A percentile compares a stretch with the other conserved stretches of the same genome.
Conservation (phyloP, 2,888 invertebrate species). For the Heliconius ethilla region DNA sequence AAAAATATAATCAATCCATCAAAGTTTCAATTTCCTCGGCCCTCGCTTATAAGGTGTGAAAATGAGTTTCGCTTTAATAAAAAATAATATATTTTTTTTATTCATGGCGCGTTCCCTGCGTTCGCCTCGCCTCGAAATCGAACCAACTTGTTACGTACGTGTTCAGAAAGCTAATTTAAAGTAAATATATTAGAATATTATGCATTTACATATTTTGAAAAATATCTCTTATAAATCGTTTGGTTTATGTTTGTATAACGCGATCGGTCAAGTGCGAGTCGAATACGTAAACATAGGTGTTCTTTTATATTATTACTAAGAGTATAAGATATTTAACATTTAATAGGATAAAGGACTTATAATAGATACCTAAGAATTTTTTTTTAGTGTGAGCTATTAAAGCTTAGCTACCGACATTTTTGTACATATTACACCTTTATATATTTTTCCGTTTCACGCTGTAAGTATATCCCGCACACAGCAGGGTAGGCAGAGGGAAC, state of each 20-base stretch:
- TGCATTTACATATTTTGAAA: constrained; percentile 26
- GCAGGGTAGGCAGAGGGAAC: too few species aligned
- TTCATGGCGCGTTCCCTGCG: constrained; percentile 60
- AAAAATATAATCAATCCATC: constrained; percentile 56
- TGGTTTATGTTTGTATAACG: neutral
- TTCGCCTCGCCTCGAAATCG: constrained; percentile 59
- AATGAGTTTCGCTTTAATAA: constrained; percentile 51
- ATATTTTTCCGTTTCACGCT: too few species aligned
- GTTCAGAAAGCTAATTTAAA: constrained; percentile 60
- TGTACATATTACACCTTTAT: too few species aligned
- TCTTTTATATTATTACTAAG: neutral
- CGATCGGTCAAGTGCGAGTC: neutral
- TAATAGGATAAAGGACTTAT: neutral
- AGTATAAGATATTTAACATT: neutral
- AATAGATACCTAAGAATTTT: neutral
- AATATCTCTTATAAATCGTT: constrained; percentile 16
- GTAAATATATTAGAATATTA: constrained; percentile 48
- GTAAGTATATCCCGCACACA: too few species aligned
- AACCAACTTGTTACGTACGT: constrained; percentile 62
- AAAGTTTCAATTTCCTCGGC: constrained; percentile 61
- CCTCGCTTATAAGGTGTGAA: constrained; percentile 54
- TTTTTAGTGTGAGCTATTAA: too few species aligned
- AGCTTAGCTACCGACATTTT: too few species aligned
- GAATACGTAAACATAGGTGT: neutral
- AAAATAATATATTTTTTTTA: constrained; percentile 56